Evolutionary conservation across 2,113 vertebrate genomes (phyloP).

Genomic region (Scophthalmus maximus): DNA sequence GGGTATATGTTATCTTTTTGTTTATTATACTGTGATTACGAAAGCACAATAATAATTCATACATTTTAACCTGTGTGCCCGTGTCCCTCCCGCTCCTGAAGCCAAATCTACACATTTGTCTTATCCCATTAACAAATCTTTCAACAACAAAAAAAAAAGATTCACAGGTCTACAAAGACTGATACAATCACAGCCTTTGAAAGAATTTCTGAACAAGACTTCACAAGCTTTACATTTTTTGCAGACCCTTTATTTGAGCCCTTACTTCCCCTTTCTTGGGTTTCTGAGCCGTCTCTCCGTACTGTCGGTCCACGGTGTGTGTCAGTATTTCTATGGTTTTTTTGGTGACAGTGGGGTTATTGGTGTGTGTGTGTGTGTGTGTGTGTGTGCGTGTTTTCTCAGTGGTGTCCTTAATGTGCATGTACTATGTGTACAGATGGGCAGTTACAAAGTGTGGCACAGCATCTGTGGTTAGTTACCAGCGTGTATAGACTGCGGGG

Average conservation of each 20-base stretch:
- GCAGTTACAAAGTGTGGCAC: constrained; percentile 14
- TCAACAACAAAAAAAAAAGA: no score
- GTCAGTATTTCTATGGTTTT: constrained; percentile 37
- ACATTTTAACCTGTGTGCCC: no score
- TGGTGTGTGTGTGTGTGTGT: constrained; percentile 41
- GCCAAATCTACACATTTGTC: no score
- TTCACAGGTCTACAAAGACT: constrained; percentile 19
- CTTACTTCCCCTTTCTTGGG: constrained; percentile 45
- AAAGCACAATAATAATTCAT: no score
- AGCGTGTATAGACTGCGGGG: constrained; percentile 13
- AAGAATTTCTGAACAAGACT: constrained; percentile 13
- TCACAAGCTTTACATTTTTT: constrained; percentile 10
- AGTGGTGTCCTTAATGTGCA: constrained; percentile 57
- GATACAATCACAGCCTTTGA: constrained; percentile 4
- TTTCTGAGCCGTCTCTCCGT: constrained; percentile 39
- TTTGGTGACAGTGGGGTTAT: constrained; percentile 36
- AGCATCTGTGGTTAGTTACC: constrained; percentile 20
- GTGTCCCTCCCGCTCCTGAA: no score
- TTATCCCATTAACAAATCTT: no score
- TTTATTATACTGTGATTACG: no score
- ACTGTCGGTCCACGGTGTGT: constrained; percentile 42
- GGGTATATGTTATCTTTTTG: no score
- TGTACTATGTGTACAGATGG: constrained; percentile 46
- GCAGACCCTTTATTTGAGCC: constrained; percentile 31
- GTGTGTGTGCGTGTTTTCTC: constrained; percentile 44